Evolutionary conservation across 2,888 invertebrate species (phyloP), one percentile per base, ranked within the genome.

Genomic region (Chelonus formosanus): DNA sequence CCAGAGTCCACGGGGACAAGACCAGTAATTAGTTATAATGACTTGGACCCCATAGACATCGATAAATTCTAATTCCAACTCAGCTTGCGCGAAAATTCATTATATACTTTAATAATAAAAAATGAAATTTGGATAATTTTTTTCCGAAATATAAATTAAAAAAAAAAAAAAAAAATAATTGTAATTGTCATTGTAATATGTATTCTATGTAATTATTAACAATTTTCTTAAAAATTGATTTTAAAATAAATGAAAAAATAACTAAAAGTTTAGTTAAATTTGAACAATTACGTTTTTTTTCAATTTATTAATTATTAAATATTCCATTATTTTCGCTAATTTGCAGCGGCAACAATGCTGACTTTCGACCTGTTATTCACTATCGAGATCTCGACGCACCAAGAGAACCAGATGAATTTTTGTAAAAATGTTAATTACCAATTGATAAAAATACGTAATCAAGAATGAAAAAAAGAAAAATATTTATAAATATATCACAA

Each of bases 331-430:
- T 67, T 73, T 73, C 74, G 43, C 65, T 59, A 70, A 80, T 82
- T 89, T 88, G 43, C 81, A 80, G 83, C 60, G 90, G 89, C 82
- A 84, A 85, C 47, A 90, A 89, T 82, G 89, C 89, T 79, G 94
- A 95, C 84, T 93, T 91, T 87, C 91, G 95, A 81, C 93, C 94
- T 78, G 91, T 95, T 82, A 93, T 95, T 84, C 94, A 95, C 87
- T 96, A 96, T 88, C 89, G 95, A 84, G 96, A 96, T 87, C 89
- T 96, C 88, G 96, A 96, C 86, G 95, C 95, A 75, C 95, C 95
- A 72, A 90, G 94, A 85, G 95, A 95, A 86, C 93, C 94, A 73
- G 93, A 94, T 85, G 94, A 94, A 85, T 93, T 93, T 86, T 87
- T 92, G 77, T 92, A 90, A 88, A 67, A 47, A 20, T 20, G 2